phyloP scores from a whole-genome alignment of 2,888 invertebrate species.

The Dryocosmus kuriphilus region DNA sequence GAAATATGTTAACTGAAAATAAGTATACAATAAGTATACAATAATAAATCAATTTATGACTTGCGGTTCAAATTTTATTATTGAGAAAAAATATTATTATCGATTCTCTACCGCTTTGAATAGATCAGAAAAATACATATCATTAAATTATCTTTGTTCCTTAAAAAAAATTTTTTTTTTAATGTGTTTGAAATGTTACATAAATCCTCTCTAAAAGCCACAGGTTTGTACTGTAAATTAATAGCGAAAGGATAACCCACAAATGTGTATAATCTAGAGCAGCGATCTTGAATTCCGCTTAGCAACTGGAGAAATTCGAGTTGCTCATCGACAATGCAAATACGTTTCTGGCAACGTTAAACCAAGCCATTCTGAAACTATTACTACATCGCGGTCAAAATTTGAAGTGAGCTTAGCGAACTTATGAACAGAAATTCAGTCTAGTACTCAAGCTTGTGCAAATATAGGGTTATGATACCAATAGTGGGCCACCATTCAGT shows the following conservation, averaged over 20 bases:
- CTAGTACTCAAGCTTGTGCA: too few relatives aligned
- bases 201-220: neutral
- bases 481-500: too few relatives aligned
- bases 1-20: neutral
- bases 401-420: neutral
- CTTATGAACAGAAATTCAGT: neutral
- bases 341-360: neutral
- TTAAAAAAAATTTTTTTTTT: too few relatives aligned
- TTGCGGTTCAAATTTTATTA: too few relatives aligned
- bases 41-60: neutral
- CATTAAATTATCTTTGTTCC: too few relatives aligned
- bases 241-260: slow-evolving; percentile 7
- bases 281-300: slow-evolving; percentile 23
- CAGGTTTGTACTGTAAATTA: slow-evolving; percentile 15
- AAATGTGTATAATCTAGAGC: slow-evolving; percentile 2
- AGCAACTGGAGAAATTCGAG: slow-evolving; percentile 21
- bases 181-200: too few relatives aligned
- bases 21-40: too few relatives aligned
- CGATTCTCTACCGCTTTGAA: too few relatives aligned
- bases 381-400: slow-evolving; percentile 19
- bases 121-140: too few relatives aligned
- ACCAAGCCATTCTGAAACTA: slow-evolving; percentile 17
- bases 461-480: too few relatives aligned
- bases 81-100: too few relatives aligned
- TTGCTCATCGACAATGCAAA: slow-evolving; percentile 1